Evolutionary conservation across 2,113 vertebrate species (phyloP), one percentile per base, ranked within the genome.

Genomic region (Varanus komodoensis): DNA sequence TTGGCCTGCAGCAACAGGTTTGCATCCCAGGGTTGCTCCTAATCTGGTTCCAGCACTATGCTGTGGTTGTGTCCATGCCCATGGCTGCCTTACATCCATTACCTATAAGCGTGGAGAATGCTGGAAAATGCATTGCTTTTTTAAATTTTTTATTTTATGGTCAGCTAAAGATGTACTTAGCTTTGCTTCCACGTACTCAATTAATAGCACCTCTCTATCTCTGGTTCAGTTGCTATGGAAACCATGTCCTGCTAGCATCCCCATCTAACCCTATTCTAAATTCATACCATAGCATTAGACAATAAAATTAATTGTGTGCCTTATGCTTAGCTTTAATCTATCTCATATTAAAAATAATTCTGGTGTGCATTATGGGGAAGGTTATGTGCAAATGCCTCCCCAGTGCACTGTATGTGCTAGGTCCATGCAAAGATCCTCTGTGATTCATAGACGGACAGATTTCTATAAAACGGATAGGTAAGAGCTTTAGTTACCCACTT

Each of bases 191-290:
- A 15, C 80, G 11, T 81, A 73, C n/a, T 91, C 78, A 85, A 88
- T 57, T 88, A 44, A 87, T 29, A 84, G 61, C 81, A 19, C 29
- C 32, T 48, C 68, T 91, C 29, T 77, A 84, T 79, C 85, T 80
- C 34, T 90, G 84, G 87, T 86, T 92, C 69, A 87, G 96, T 97
- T 97, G 89, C 96, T 93, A 97, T 96, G 95, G 97, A 92, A 97
- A 97, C 96, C 3, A 21, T 86, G 90, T 89, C 91, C 82, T 94
- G 92, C 94, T 87, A 91, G 89, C 92, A 89, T 74, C 74, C 93
- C 54, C 91, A 91, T 91, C 89, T 92, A 91, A 73, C n/a, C 82
- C 52, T 79, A 79, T 81, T 93, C 87, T 93, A 75, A 92, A 74
- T 86, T 91, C 90, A 52, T n/a, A 91, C 89, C 50, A 44, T 50